These are phyloP conservation scores for Meganola albula DNA, from an alignment of 2,888 invertebrate species.

Conservation along the genomic window DNA sequence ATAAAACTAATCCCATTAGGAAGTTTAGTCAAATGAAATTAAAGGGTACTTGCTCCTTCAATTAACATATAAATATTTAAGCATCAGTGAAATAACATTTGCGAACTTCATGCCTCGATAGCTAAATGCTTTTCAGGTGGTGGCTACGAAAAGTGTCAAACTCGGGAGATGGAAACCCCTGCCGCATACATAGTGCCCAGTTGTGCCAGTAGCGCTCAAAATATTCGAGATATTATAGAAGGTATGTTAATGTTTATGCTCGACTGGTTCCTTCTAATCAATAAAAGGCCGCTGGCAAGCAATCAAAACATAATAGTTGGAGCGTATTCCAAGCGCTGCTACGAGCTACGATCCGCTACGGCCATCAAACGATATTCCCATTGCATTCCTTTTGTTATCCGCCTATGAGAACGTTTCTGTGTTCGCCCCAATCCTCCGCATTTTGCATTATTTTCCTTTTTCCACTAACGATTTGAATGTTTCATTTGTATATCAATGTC, in stretches of 20 bases:
- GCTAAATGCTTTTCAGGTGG: no score
- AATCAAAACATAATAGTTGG: slow-evolving; percentile 55
- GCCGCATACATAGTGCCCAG: no score
- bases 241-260: no score
- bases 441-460: slow-evolving; percentile 69
- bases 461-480: slow-evolving; percentile 68
- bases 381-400: slow-evolving; percentile 66
- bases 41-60: slow-evolving; percentile 43
- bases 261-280: slow-evolving; percentile 36
- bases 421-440: slow-evolving; percentile 46
- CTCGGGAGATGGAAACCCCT: no score
- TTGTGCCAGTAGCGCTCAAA: no score
- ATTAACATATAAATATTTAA: slow-evolving; percentile 48
- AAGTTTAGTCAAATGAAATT: slow-evolving; percentile 49
- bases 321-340: slow-evolving; percentile 37
- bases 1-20: slow-evolving; percentile 51
- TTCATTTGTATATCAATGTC: slow-evolving; percentile 55
- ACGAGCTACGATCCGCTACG: slow-evolving; percentile 40
- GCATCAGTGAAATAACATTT: slow-evolving; percentile 35
- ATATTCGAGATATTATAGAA: no score
- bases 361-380: slow-evolving; percentile 62
- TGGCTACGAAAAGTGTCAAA: no score
- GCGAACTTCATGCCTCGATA: no score
- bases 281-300: slow-evolving; percentile 45
- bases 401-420: slow-evolving; percentile 64